A percentile compares a stretch with the other conserved stretches of the same genome.
Conservation (phyloP, 2,113 vertebrate species). For the Nyctibius bracteatus region DNA sequence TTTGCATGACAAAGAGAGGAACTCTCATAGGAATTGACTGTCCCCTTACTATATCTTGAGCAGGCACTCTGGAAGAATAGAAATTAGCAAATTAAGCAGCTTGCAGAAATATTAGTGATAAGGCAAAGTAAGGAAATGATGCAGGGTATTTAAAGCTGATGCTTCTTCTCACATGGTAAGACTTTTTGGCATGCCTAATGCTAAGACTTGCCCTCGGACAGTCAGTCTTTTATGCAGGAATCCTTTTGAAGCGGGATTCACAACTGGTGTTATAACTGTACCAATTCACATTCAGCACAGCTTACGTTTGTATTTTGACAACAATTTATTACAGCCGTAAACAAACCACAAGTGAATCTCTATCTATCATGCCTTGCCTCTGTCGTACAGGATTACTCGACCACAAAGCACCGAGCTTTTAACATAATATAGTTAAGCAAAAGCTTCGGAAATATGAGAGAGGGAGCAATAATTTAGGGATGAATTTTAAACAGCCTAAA, state of each 20-base stretch:
- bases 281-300: neutral
- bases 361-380: neutral
- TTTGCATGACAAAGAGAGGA: neutral
- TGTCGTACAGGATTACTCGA: neutral
- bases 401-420: conserved; percentile 13
- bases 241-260: neutral
- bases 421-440: neutral
- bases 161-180: neutral
- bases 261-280: neutral
- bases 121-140: neutral
- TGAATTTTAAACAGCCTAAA: conserved; percentile 3
- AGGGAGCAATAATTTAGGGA: neutral
- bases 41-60: neutral
- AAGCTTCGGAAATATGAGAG: neutral
- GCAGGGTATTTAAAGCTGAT: neutral
- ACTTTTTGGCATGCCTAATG: neutral
- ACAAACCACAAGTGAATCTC: neutral
- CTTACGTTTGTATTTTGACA: neutral
- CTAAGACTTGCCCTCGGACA: neutral
- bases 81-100: neutral
- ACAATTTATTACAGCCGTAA: neutral
- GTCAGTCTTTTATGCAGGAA: neutral
- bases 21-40: neutral
- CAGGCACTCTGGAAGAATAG: neutral
- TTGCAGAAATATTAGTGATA: neutral